A percentile compares a stretch with the other conserved stretches of the same genome.
Conservation (phyloP, 2,888 invertebrate genomes). For the Girardia tigrina region DNA sequence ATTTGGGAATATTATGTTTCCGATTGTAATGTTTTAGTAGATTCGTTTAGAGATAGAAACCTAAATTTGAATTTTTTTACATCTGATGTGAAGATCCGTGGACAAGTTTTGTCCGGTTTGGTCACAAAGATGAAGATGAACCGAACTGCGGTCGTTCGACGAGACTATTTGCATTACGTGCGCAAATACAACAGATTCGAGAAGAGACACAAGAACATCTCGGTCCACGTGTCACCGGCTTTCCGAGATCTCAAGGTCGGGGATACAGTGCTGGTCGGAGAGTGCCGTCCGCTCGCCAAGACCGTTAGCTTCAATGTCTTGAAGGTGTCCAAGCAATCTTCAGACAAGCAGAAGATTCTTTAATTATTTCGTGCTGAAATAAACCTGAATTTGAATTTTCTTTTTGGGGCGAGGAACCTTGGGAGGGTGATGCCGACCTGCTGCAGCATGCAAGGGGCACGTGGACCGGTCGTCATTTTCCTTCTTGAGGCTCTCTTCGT, state of each 20-base stretch:
- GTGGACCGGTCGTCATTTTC: too few relatives aligned
- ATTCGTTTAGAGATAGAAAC: too few relatives aligned
- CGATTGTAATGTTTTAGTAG: too few relatives aligned
- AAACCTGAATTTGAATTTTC: too few relatives aligned
- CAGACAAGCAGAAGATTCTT: not conserved
- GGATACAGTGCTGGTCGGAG: conserved; percentile 92
- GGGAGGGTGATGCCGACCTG: too few relatives aligned
- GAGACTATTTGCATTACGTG: conserved; percentile 94
- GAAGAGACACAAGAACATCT: conserved; percentile 95
- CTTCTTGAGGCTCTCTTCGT: too few relatives aligned
- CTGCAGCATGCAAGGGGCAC: too few relatives aligned
- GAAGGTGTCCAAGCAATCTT: conserved; percentile 72
- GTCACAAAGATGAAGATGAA: conserved; percentile 98
- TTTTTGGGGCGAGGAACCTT: too few relatives aligned
- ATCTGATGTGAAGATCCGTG: conserved; percentile 90
- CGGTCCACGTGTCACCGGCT: conserved; percentile 89
- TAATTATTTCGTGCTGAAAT: too few relatives aligned
- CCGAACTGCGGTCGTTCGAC: conserved; percentile 85
- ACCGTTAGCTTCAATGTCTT: conserved; percentile 96
- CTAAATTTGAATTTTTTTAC: too few relatives aligned
- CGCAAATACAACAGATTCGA: conserved; percentile 96
- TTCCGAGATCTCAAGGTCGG: conserved; percentile 91
- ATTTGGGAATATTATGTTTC: too few relatives aligned
- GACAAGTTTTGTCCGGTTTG: conserved; percentile 84
- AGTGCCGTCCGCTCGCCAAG: conserved; percentile 93